Base-by-base conservation (phyloP, 2,797 vertebrate species). In the Margarornis squamiger region DNA sequence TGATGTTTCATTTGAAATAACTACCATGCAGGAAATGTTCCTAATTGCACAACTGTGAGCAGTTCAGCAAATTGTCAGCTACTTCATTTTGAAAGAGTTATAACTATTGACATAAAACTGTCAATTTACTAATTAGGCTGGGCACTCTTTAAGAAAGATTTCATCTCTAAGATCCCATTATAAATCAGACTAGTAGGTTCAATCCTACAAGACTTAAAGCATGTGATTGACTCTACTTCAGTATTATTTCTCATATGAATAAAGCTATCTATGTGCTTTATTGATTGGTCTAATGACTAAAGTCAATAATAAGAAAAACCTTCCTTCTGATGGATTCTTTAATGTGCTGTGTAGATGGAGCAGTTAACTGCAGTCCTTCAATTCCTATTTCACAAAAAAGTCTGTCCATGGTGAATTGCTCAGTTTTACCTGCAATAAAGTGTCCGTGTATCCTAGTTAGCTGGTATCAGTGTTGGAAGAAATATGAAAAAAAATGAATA, bases 101-200 rank as follows among this genome's bases (percentile, higher is more conserved):
- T 36, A 78, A 61, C 36, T 94, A 72, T 87, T 82, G 77, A 82
- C 34, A 74, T 76, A 46, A 61, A 94, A 36, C 34, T 76, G 55
- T 49, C 86, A 89, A 85, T 95, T 88, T 90, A 45, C 62, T 90
- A 84, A 92, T 96, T 81, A 91, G 43, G 9, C 34, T 73, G 67
- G 59, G 65, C 24, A 43, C 12, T 76, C 36, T 34, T 48, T 75
- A 93, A 70, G 36, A 55, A 83, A 87, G 55, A 86, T 48, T 73
- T 72, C 2, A 3, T 84, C 20, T 84, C 27, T 20, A 30, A 72
- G 79, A 43, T 88, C 46, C 27, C 23, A 29, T 22, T 65, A 5
- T 78, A 88, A 91, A 88, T 93, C 62, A 92, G 75, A 43, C 22
- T 14, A 43, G 23, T 63, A 76, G 17, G 4, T 59, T 90, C 34